Percentiles rank a stretch among this genome's conserved stretches.
Evolutionary conservation across 2,888 invertebrate species (phyloP).

Genomic region (Watsonalla binaria): DNA sequence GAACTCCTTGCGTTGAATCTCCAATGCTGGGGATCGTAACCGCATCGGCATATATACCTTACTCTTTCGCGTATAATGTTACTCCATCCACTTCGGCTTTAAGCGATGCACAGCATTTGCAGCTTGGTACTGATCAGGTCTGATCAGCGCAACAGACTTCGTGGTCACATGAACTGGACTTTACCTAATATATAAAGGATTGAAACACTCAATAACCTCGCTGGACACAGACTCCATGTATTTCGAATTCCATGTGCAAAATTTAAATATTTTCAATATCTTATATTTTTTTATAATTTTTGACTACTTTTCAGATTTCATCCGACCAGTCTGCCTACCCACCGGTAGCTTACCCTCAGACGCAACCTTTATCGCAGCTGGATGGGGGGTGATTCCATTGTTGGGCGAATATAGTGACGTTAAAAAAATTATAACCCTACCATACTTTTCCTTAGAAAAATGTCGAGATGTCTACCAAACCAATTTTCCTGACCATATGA

Average conservation of each 20-base stretch:
- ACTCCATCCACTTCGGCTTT: no score
- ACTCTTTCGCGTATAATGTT: no score
- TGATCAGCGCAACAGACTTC: no score
- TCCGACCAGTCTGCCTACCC: conserved; percentile 43
- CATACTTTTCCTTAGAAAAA: conserved; percentile 21
- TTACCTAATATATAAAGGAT: no score
- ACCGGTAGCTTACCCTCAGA: conserved; percentile 14
- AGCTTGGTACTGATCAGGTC: no score
- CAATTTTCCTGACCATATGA: conserved; percentile 28
- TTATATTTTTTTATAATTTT: neutral
- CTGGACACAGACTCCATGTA: no score
- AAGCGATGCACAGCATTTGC: no score
- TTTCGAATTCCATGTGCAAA: conserved; percentile 8
- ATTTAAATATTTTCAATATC: conserved; percentile 1
- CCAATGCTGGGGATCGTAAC: no score
- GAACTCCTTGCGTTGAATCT: no score
- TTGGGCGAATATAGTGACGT: conserved; percentile 23
- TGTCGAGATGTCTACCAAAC: conserved; percentile 25
- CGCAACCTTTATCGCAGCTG: conserved; percentile 29
- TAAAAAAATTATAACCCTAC: conserved; percentile 35
- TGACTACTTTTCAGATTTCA: conserved; percentile 31
- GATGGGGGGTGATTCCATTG: conserved; percentile 35
- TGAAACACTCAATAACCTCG: no score
- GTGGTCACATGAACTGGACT: no score
- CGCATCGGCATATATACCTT: no score